Evolutionary conservation across 23 tunicate species (phyloP).

Genomic region (Styela clava): DNA sequence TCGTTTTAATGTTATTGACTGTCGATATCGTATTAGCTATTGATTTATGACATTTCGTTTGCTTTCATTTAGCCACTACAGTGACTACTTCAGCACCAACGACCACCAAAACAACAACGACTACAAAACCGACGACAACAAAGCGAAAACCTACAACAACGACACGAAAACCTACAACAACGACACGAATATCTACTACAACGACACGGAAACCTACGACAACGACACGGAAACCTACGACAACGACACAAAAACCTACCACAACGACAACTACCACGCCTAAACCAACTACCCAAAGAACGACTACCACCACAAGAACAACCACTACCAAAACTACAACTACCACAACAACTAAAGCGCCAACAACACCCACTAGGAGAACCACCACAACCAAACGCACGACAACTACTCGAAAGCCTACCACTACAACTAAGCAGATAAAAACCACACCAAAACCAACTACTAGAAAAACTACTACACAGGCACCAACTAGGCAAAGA

Average conservation of each 20-base stretch:
- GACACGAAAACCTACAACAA: constrained; percentile 37
- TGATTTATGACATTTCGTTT: too few relatives aligned
- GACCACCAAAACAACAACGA: too few relatives aligned
- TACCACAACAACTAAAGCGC: constrained; percentile 29
- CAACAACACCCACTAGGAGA: constrained; percentile 15
- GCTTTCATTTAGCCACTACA: too few relatives aligned
- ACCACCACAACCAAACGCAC: constrained; percentile 35
- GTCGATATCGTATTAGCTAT: too few relatives aligned
- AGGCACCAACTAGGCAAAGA: background rate
- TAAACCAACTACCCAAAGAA: constrained; percentile 36
- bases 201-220: constrained; percentile 25
- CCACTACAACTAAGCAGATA: constrained; percentile 14
- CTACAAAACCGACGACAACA: too few relatives aligned
- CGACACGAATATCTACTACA: constrained; percentile 29
- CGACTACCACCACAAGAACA: constrained; percentile 48
- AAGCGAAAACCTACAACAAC: constrained; percentile 49
- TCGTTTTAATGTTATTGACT: too few relatives aligned
- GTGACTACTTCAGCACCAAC: too few relatives aligned
- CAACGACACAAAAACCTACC: constrained; percentile 35
- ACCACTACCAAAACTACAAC: constrained; percentile 36
- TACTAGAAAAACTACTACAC: background rate
- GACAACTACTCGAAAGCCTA: constrained; percentile 30
- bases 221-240: constrained; percentile 35
- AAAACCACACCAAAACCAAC: constrained; percentile 11
- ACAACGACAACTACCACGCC: constrained; percentile 39